phyloP scores from a whole-genome alignment of 2,797 vertebrate species.

The Margarornis squamiger region DNA sequence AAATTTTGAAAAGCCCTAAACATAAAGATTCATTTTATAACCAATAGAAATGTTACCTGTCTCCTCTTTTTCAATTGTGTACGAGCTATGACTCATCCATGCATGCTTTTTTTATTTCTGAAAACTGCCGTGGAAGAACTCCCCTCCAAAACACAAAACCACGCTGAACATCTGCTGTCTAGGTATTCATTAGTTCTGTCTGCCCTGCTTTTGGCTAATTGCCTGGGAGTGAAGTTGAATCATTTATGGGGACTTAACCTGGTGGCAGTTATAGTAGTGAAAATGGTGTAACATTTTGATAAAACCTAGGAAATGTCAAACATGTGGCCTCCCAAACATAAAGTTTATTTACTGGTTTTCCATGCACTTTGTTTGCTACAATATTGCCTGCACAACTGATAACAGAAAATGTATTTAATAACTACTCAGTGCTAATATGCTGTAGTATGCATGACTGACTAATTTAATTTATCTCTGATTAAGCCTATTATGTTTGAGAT shows the following conservation, averaged over 20 bases:
- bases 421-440: conserved; percentile 80
- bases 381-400: conserved; percentile 74
- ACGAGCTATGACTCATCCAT: conserved; percentile 25
- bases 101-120: conserved; percentile 8
- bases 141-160: conserved; percentile 52
- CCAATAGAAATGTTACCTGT: conserved; percentile 6
- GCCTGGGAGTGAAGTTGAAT: conserved; percentile 61
- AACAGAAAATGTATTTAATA: conserved; percentile 82
- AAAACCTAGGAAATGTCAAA: conserved; percentile 47
- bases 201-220: conserved; percentile 67
- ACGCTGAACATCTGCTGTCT: conserved; percentile 67
- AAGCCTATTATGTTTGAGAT: conserved; percentile 86
- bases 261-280: conserved; percentile 45
- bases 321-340: conserved; percentile 58
- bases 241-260: conserved; percentile 58
- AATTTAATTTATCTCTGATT: conserved; percentile 88
- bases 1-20: conserved; percentile 35
- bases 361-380: conserved; percentile 76
- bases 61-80: conserved; percentile 39
- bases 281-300: conserved; percentile 59
- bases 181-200: conserved; percentile 69
- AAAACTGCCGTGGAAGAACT: conserved; percentile 48
- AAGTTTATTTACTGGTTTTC: conserved; percentile 76
- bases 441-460: conserved; percentile 80
- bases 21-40: conserved; percentile 27